phyloP scores from a whole-genome alignment of 1,140 invertebrate genomes.

The Stegodyphus dumicola region DNA sequence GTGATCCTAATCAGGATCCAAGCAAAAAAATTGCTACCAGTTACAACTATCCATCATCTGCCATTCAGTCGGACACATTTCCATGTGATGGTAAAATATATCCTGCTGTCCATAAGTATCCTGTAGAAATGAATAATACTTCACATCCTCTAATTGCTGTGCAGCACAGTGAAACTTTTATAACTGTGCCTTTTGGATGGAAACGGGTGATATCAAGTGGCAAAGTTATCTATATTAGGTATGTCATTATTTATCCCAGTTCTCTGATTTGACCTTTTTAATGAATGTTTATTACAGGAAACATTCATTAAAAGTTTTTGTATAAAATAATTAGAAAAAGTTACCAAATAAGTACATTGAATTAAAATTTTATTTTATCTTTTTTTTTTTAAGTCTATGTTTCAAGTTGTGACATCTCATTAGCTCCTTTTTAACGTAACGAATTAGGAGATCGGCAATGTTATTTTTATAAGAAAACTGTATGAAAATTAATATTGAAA shows the following conservation, averaged over 20 bases:
- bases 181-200: slow-evolving; percentile 73
- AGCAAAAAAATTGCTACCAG: slow-evolving; percentile 7
- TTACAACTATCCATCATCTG: background rate
- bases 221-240: slow-evolving; percentile 73
- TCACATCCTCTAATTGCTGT: slow-evolving; percentile 14
- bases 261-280: background rate
- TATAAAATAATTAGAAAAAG: too few relatives aligned
- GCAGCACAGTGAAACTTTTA: slow-evolving; percentile 53
- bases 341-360: too few relatives aligned
- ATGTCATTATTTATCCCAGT: slow-evolving; percentile 60
- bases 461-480: too few relatives aligned
- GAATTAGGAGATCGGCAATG: too few relatives aligned
- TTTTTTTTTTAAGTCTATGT: too few relatives aligned
- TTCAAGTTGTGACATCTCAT: too few relatives aligned
- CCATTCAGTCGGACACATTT: background rate
- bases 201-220: slow-evolving; percentile 71
- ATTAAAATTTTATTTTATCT: too few relatives aligned
- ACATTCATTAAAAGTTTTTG: too few relatives aligned
- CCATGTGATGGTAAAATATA: slow-evolving; percentile 19
- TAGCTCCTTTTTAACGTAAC: too few relatives aligned
- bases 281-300: background rate
- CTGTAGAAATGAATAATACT: background rate
- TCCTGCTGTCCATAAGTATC: slow-evolving; percentile 19
- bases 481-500: too few relatives aligned
- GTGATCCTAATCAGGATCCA: background rate